Evolutionary conservation across 2,888 invertebrate genomes (phyloP).

Genomic region (Boloria selene): DNA sequence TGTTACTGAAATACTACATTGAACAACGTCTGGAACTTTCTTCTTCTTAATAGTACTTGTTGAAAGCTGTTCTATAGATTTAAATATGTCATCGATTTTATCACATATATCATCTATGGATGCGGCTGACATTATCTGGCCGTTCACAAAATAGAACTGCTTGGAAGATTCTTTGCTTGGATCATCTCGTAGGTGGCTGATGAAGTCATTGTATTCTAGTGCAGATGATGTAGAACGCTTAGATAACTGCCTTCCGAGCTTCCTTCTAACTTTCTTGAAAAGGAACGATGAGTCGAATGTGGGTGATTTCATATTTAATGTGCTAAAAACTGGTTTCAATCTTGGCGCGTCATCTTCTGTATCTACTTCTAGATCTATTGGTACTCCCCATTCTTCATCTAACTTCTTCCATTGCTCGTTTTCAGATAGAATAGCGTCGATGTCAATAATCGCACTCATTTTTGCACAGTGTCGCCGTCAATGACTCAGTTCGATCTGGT

Average conservation of each 20-base stretch:
- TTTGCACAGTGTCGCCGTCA: constrained; percentile 17
- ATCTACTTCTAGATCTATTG: constrained; percentile 69
- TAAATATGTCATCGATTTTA: constrained; percentile 69
- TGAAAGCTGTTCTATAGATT: constrained; percentile 67
- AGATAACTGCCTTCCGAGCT: constrained; percentile 55
- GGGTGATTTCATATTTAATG: constrained; percentile 59
- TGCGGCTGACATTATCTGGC: constrained; percentile 63
- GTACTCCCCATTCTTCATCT: constrained; percentile 68
- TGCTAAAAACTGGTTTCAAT: constrained; percentile 58
- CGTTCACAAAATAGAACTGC: constrained; percentile 60
- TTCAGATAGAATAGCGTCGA: constrained; percentile 61
- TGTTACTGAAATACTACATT: constrained; percentile 65
- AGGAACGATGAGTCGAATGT: constrained; percentile 72
- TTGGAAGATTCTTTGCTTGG: constrained; percentile 49
- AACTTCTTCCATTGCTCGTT: constrained; percentile 70
- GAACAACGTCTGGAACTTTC: constrained; percentile 57
- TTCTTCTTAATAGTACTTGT: constrained; percentile 55
- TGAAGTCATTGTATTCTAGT: constrained; percentile 63
- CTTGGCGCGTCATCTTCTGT: constrained; percentile 50
- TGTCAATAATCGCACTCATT: constrained; percentile 57
- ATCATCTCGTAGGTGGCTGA: constrained; percentile 54
- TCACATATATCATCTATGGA: constrained; percentile 70
- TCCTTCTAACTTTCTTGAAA: constrained; percentile 60
- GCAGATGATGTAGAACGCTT: constrained; percentile 50
- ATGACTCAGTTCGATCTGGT: constrained; percentile 27